Base-by-base conservation (phyloP, 2,113 vertebrate species). In the Macroglossus sobrinus region DNA sequence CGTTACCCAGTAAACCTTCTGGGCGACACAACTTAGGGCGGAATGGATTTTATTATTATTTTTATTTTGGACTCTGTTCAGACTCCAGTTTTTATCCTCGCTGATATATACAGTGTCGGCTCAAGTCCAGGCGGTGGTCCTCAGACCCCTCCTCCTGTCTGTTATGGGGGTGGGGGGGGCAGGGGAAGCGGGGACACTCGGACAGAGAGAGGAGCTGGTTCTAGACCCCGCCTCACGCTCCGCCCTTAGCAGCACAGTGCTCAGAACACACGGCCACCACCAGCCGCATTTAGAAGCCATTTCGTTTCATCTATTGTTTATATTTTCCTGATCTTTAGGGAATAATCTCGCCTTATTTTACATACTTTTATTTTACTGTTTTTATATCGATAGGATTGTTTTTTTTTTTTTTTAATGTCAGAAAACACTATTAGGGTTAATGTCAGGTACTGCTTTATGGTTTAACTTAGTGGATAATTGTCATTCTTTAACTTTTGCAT, bases 291-390 rank as follows among this genome's bases (percentile, higher is more conserved):
- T 47, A 6, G 40, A 89, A 40, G 22, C 28, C 30, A 26, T 14
- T 61, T 61, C 14, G 4, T 66, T 90, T 68, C 26, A 87, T 75
- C 13, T 33, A 59, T 59, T n/a, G 45, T 40, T 59, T 69, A 5
- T 64, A 30, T 50, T 10, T 50, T 50, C 59, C 45, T 82, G 59
- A 57, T 24, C 47, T 88, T 87, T 74, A 59, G 22, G 22, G 14
- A 53, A 84, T 26, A 88, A 92, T n/a, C 24, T 30, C 33, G 85
- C 10, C 15, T 30, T 84, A n/a, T 72, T 95, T 91, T 84, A 72
- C 16, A 69, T 57, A 43, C 40, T 64, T 68, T 91, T 82, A 18
- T 68, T 95, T 92, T 80, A 78, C 47, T n/a, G 84, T 38, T 57
- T 74, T 89, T 86, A 7, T 89, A 69, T 81, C 40, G n/a, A 75